These are phyloP conservation scores for Acrocephalus arundinaceus DNA, from an alignment of 2,113 vertebrate species.

Conservation along the genomic window DNA sequence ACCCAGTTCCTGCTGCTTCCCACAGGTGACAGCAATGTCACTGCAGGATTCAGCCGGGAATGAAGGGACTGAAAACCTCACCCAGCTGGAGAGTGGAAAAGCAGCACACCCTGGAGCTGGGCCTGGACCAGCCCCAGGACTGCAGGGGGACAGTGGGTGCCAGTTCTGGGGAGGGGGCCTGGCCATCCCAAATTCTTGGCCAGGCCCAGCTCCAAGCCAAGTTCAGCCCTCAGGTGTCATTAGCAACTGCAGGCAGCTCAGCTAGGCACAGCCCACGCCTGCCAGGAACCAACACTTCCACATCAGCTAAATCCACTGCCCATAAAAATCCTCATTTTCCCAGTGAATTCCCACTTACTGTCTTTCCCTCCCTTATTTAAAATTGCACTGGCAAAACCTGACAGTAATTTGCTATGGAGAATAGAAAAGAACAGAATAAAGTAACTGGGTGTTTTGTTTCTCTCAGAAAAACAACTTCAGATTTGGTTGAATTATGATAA, in stretches of 20 bases:
- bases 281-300: not conserved
- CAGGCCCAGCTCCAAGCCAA: not conserved
- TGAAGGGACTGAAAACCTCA: not conserved
- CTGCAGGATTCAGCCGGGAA: not conserved
- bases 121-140: not conserved
- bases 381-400: not conserved
- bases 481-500: not conserved
- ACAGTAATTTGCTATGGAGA: not conserved
- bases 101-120: not conserved
- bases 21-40: not conserved
- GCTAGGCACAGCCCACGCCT: not conserved
- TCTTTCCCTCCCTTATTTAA: not conserved
- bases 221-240: not conserved
- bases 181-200: not conserved
- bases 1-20: not conserved
- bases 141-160: rapidly evolving
- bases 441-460: not conserved
- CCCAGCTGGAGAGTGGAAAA: not conserved
- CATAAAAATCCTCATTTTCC: not conserved
- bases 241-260: rapidly evolving
- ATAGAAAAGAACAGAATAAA: not conserved
- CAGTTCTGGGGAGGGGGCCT: not conserved
- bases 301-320: not conserved
- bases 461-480: not conserved
- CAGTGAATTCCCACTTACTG: not conserved